Evolutionary conservation across 2,113 vertebrate genomes (phyloP), one percentile per base, ranked within the genome.

Genomic region (Gracilinanus agilis): DNA sequence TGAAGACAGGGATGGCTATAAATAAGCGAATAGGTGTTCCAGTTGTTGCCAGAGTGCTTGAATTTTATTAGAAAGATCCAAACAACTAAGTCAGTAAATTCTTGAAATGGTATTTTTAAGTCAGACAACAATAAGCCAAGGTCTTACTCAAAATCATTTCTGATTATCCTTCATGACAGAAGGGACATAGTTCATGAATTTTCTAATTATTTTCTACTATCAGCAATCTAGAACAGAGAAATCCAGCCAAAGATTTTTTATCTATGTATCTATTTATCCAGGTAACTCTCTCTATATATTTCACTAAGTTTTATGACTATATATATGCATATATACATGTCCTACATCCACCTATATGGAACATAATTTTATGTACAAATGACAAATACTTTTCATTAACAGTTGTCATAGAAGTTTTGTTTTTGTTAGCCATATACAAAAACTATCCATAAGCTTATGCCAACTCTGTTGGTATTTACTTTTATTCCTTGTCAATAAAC

Each of bases 391-490:
- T 94, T 94, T 23, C 56, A 92, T 34, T 19, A 90, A 58, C 49
- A 89, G 6, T 58, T 89, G 24, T 67, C 44, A 25, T 12, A 89
- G 29, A 97, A 95, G 95, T 96, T 95, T 93, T 96, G 61, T 44
- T 96, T 96, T 91, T 97, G 83, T 91, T 55, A 97, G 49, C 95
- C 90, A 92, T 92, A 90, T 49, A 54, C 25, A 96, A 95, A 96
- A 93, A 93, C 75, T 97, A 96, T 93, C 92, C 97, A 94, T n/a
- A 44, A 55, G 92, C 89, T 94, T 96, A 96, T 96, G 54, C 91
- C 97, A 96, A 90, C 95, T 95, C 88, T 93, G 5, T 49, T 49
- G 49, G 93, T 88, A 88, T 92, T 97, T 98, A 97, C 93, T 44
- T 97, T 96, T 88, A 40, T 83, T 83, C 19, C 0, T 21, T 83